These are phyloP conservation scores for Xenopus tropicalis DNA, from an alignment of 2,113 vertebrate genomes.

Conservation along the genomic window DNA sequence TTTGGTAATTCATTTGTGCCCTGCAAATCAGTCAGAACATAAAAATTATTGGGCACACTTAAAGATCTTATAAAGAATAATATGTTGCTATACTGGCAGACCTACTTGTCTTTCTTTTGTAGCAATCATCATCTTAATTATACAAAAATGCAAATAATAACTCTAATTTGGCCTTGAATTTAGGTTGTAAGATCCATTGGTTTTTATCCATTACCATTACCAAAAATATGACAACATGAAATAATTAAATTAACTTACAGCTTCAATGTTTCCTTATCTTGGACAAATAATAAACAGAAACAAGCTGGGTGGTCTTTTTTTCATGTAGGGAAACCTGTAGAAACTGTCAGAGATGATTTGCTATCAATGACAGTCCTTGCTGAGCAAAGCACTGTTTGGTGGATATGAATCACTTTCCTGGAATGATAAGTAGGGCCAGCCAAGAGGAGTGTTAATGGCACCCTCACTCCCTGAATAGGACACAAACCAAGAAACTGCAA, in stretches of 20 bases:
- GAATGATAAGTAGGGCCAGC: conserved; percentile 32
- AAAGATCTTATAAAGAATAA: no score
- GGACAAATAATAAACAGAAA: background rate
- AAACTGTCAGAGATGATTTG: conserved; percentile 40
- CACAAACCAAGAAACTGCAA: conserved; percentile 40
- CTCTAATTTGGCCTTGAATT: no score
- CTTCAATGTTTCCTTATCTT: conserved; percentile 37
- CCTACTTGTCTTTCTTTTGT: no score
- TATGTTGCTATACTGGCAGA: no score
- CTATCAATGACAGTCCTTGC: background rate
- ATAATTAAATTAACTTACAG: conserved; percentile 27
- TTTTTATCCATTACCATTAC: background rate
- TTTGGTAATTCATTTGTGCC: no score
- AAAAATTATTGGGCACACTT: no score
- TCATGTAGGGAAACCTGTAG: conserved; percentile 2
- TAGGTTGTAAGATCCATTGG: no score
- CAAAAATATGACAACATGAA: background rate
- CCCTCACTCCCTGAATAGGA: conserved; percentile 30
- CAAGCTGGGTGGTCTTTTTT: conserved; percentile 39
- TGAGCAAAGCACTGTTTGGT: conserved; percentile 40
- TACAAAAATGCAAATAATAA: no score
- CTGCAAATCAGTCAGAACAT: no score
- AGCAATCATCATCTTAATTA: no score
- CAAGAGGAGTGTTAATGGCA: conserved; percentile 41
- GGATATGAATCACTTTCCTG: conserved; percentile 45